Base-by-base conservation (phyloP, 2,797 vertebrate species). In the Betta splendens region DNA sequence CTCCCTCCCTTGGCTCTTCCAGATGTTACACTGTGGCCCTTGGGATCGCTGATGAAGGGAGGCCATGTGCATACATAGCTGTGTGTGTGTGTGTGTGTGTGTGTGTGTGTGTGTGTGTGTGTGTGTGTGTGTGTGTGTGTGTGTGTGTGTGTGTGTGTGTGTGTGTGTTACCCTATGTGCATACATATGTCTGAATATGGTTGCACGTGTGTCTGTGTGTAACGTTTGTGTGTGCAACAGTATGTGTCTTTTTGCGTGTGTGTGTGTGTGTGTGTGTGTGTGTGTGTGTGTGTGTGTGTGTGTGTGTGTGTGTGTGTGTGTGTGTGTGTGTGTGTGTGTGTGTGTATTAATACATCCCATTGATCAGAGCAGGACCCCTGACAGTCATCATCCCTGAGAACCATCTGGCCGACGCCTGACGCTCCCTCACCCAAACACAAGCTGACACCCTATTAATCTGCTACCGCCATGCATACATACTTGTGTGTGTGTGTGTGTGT, bases 341-440 rank as follows among this genome's bases (percentile, higher is more conserved):
- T 64, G 82, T 95, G 95, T 99, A 98, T 98, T 98, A 99, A 98
- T 98, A 99, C 95, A 97, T 96, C 95, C 96, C 97, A 99, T 98
- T 98, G 96, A 98, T 98, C 97, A 98, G 97, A 97, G 97, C 96
- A 97, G 94, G 96, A 98, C 96, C 97, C 95, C 96, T 99, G 97
- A 99, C 96, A 98, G 96, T 98, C 98, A 97, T 98, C 97, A 97
- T 95, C 95, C 94, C 94, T 94, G 94, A 96, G 96, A 89, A 97
- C 96, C 97, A 99, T 98, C 96, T 98, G 96, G 96, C 94, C 91
- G 92, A 95, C 93, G 94, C 95, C 95, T 97, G 93, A 94, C 96
- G 97, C 95, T 96, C 95, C 95, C 97, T 98, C 96, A 98, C 95
- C 95, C 96, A 97, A 99, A 97, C 96, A 96, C 95, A 96, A 98